Conservation (phyloP, 2,888 invertebrate genomes). For the Dicyrtoma fusca region DNA sequence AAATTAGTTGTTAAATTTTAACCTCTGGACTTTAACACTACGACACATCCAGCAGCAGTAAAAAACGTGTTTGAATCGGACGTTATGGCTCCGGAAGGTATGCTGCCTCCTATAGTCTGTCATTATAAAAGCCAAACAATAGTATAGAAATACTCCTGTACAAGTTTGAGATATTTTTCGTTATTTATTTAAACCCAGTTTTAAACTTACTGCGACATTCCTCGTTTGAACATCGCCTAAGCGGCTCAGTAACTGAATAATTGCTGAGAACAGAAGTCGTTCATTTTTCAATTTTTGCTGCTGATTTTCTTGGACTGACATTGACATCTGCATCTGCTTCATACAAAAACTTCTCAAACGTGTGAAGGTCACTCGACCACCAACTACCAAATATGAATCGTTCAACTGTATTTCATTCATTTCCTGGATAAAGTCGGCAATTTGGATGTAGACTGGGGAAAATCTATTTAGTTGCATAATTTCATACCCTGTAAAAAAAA, state of each 20-base stretch:
- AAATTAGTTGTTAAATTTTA: too few relatives aligned
- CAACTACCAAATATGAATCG: too few relatives aligned
- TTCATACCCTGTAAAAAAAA: too few relatives aligned
- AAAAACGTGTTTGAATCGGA: slow-evolving; percentile 92
- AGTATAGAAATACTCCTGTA: too few relatives aligned
- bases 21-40: slow-evolving; percentile 38
- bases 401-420: too few relatives aligned
- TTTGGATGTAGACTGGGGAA: slow-evolving; percentile 74
- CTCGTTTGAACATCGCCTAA: slow-evolving; percentile 95
- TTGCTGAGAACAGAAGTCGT: too few relatives aligned
- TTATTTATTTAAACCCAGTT: too few relatives aligned
- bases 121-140: slow-evolving; percentile 42
- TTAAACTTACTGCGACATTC: slow-evolving; percentile 76
- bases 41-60: slow-evolving; percentile 69
- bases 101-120: slow-evolving; percentile 85
- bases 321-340: slow-evolving; percentile 75
- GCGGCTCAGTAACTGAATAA: too few relatives aligned
- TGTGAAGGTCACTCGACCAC: too few relatives aligned
- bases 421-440: slow-evolving; percentile 69
- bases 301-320: too few relatives aligned
- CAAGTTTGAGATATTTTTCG: not conserved
- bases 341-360: slow-evolving; percentile 69
- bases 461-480: too few relatives aligned
- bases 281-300: too few relatives aligned
- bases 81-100: slow-evolving; percentile 92